Base-by-base conservation (phyloP, 1,140 invertebrate species). In the Pentalonia nigronervosa region DNA sequence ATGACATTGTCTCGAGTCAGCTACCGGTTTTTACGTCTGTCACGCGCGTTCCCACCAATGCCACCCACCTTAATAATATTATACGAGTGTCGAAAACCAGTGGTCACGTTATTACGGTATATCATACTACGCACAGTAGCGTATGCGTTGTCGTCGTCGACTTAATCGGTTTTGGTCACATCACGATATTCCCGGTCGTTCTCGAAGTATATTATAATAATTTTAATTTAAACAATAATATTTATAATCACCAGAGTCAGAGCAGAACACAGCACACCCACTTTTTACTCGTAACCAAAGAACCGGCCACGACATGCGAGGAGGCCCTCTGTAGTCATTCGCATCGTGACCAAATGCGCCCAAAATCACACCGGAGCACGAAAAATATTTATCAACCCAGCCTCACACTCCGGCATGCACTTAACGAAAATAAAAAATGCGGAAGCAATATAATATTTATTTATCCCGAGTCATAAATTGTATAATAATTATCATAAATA, bases 1-100 rank as follows among this genome's bases (percentile, higher is more conserved):
- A n/a, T 67, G 30, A 25, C 3, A 67, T 60, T 76, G 60, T 76
- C 4, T 76, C 14, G 14, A 30, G 60, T 4, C 21, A 9, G 60
- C 60, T 76, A 76, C 60, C 60, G 60, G 60, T 76, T 76, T 76
- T 76, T 76, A 76, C 30, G 60, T 76, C 60, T 76, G 60, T 34
- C 30, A 30, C 60, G n/a, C n/a, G 60, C 3, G 60, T 76, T 34
- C 14, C 60, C n/a, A n/a, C 60, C 30, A 76, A 34, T n/a, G 60
- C 60, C 60, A 76, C 60, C n/a, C 60, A 76, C 60, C 14, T 17
- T 25, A 23, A 23, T 50, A 20, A 20, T 17, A 50, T 17, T 50
- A 56, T 17, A 34, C 60, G 60, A 76, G n/a, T 76, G 14, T 30
- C 60, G 60, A 76, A n/a, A 76, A 9, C 60, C 60, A 76, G 60